phyloP scores from a whole-genome alignment of 1,140 invertebrate species.

The Globodera ellingtonae region DNA sequence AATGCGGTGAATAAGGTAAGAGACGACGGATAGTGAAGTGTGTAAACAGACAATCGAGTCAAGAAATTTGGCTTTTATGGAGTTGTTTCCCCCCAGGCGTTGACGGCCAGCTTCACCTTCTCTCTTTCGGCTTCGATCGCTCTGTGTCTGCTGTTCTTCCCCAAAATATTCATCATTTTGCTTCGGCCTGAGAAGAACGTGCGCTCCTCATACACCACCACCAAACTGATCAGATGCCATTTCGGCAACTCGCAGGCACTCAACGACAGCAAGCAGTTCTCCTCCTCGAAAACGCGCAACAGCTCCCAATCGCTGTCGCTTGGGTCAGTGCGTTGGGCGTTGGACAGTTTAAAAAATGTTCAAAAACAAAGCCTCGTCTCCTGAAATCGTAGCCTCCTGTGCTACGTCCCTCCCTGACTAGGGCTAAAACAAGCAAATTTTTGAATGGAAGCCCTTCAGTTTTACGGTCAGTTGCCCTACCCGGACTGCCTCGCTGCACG shows the following conservation, averaged over 20 bases:
- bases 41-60: too few relatives aligned
- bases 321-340: constrained; percentile 67
- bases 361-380: too few relatives aligned
- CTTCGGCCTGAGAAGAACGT: constrained; percentile 79
- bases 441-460: constrained; percentile 7
- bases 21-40: background rate
- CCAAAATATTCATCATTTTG: constrained; percentile 79
- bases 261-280: constrained; percentile 59
- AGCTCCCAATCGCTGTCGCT: constrained; percentile 69
- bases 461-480: constrained; percentile 50
- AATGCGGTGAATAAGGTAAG: constrained; percentile 74
- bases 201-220: constrained; percentile 77
- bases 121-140: constrained; percentile 74
- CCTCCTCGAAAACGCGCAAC: constrained; percentile 57
- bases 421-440: background rate
- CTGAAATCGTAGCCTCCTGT: too few relatives aligned
- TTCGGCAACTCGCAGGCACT: constrained; percentile 70
- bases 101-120: constrained; percentile 71
- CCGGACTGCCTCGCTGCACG: constrained; percentile 53
- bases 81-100: constrained; percentile 55
- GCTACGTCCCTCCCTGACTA: too few relatives aligned
- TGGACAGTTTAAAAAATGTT: background rate
- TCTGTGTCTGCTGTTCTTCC: constrained; percentile 77
- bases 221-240: constrained; percentile 78
- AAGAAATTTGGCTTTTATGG: too few relatives aligned